Base-by-base conservation (phyloP, 1,140 invertebrate species). In the Drosophila murphyi region DNA sequence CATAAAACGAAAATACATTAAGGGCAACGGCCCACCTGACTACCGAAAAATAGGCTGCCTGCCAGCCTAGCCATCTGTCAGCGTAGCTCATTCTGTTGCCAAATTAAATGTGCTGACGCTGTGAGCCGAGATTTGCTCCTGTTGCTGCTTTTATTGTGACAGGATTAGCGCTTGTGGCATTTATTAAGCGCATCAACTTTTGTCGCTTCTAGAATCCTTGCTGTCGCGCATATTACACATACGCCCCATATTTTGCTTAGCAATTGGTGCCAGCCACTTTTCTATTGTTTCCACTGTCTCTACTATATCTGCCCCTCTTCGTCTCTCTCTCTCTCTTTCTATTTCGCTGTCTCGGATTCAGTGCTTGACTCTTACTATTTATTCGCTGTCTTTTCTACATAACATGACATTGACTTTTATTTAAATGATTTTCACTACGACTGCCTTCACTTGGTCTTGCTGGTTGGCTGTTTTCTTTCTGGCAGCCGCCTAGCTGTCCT, bases 391-490 rank as follows among this genome's bases (percentile, higher is more conserved):
- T 80, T 78, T 72, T 72, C 79, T 80, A 78, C 83, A 89, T 80
- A 86, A 78, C 83, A 85, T 88, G 81, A 89, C 85, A 89, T 89
- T 89, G 85, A 89, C 86, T 89, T 89, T 89, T 89, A 89, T 89
- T 89, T 89, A 89, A 89, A 89, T 89, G 85, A 85, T 89, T 89
- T 89, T 59, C 68, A 78, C 60, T 76, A 71, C 78, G 61, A 76
- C 45, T 82, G 80, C 56, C 73, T 56, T 32, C 55, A 5, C 60
- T 48, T 48, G 56, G 54, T 39, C 5, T 51, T n/a, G 41, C 31
- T 32, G 48, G 10, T 28, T n/a, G 29, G 28, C 47, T 28, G 20
- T 12, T 50, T 47, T 41, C 28, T 28, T 28, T 6, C 29, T 12
- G 35, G 62, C 47, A 43, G 65, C 35, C 55, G 65, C 35, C 55